Percentiles rank a stretch among this genome's conserved stretches.
Conservation (phyloP, 2,888 invertebrate species). For the Caenorhabditis plicata region DNA sequence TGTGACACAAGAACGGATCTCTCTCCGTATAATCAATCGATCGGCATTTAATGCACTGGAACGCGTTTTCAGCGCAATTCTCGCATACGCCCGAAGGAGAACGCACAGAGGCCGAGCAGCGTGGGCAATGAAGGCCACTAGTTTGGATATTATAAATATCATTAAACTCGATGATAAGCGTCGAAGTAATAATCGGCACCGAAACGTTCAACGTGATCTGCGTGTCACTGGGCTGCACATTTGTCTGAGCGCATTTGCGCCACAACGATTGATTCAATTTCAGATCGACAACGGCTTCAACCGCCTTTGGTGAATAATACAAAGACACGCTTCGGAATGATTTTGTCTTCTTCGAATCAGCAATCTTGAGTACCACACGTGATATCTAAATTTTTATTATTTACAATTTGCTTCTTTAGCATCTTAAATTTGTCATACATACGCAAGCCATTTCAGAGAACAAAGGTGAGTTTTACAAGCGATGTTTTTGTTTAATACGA, state of each 20-base stretch:
- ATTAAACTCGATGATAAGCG: conserved; percentile 95
- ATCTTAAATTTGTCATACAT: too few relatives aligned
- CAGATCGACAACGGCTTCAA: conserved; percentile 93
- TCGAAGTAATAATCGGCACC: conserved; percentile 89
- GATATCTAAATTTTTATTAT: conserved; percentile 1
- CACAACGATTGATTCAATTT: conserved; percentile 79
- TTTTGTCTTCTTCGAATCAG: conserved; percentile 91
- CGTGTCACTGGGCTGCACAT: conserved; percentile 11
- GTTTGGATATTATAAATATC: conserved; percentile 95
- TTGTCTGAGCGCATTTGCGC: conserved; percentile 91
- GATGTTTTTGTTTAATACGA: too few relatives aligned
- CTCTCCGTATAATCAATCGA: conserved; percentile 98
- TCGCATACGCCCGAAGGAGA: conserved; percentile 96
- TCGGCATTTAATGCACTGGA: conserved; percentile 97
- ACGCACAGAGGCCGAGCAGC: conserved; percentile 90
- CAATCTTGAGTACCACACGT: conserved; percentile 86
- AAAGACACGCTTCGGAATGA: conserved; percentile 83
- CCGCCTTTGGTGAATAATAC: conserved; percentile 88
- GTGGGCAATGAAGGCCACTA: conserved; percentile 71
- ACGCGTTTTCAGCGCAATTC: conserved; percentile 96
- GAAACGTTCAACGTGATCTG: conserved; percentile 31
- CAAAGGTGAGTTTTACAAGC: too few relatives aligned
- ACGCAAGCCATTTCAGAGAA: too few relatives aligned
- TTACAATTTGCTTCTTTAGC: too few relatives aligned
- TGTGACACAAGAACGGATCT: conserved; percentile 96